Percentiles rank a stretch among this genome's conserved stretches.
These are phyloP conservation scores for Tadarida brasiliensis DNA, from an alignment of 2,797 vertebrate species.

Conservation along the genomic window DNA sequence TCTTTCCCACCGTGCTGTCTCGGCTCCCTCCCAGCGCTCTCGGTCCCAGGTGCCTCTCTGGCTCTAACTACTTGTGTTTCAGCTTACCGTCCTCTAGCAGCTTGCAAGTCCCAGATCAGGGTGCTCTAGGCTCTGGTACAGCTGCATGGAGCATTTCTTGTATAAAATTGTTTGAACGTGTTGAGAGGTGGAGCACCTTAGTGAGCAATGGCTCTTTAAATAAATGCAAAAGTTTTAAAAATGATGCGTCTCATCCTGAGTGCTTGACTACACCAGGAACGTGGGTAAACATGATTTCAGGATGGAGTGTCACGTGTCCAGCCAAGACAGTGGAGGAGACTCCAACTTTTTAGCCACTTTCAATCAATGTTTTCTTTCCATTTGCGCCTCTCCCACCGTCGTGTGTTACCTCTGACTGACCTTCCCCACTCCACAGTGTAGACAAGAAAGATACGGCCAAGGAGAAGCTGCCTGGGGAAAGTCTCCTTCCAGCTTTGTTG, in stretches of 20 bases:
- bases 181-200: neutral
- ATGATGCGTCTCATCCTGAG: neutral
- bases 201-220: conserved; percentile 39
- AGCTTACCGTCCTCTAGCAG: neutral
- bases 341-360: neutral
- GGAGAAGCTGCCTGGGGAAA: neutral
- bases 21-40: neutral
- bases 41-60: neutral
- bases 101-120: conserved; percentile 7
- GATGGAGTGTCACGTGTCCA: neutral
- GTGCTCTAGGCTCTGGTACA: neutral
- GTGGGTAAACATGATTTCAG: neutral
- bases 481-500: neutral
- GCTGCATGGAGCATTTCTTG: neutral
- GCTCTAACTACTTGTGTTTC: neutral
- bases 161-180: conserved; percentile 50
- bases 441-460: neutral
- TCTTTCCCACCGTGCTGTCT: neutral
- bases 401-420: neutral
- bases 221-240: conserved; percentile 17
- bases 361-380: neutral
- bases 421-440: neutral
- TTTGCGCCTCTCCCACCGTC: neutral
- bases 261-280: conserved; percentile 13
- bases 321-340: neutral